phyloP scores from a whole-genome alignment of 2,113 vertebrate species.

The Nothobranchius furzeri region DNA sequence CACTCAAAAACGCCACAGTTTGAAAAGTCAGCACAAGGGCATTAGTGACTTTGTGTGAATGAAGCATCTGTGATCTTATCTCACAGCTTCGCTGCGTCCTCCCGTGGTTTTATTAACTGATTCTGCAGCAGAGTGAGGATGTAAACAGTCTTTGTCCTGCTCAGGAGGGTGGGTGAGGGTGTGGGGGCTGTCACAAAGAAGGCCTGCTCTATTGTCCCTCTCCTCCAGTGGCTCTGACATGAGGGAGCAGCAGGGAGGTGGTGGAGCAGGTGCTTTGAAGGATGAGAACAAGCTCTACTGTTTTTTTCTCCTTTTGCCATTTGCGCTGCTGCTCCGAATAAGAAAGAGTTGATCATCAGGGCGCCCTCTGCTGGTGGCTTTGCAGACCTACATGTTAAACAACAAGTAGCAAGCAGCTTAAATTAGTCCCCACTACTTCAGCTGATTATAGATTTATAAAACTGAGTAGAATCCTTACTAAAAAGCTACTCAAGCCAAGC shows the following conservation, averaged over 20 bases:
- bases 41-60: constrained; percentile 52
- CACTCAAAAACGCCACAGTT: not conserved
- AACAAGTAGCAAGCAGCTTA: not conserved
- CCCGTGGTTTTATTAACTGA: constrained; percentile 29
- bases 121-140: constrained; percentile 10
- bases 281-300: constrained; percentile 1
- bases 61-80: constrained; percentile 32
- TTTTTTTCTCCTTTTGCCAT: constrained; percentile 51
- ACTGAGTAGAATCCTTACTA: too few species aligned
- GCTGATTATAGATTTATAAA: too few species aligned
- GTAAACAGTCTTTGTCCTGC: constrained; percentile 60
- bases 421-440: too few species aligned
- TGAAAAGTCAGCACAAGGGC: constrained; percentile 7
- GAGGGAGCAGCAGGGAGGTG: not conserved
- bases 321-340: constrained; percentile 39
- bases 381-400: not conserved
- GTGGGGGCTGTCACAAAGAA: not conserved
- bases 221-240: not conserved
- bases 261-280: constrained; percentile 27
- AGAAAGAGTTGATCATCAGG: not conserved
- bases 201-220: constrained; percentile 28
- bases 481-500: too few species aligned
- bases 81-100: constrained; percentile 6
- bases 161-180: not conserved
- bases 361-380: constrained; percentile 53